A percentile compares a stretch with the other conserved stretches of the same genome.
Evolutionary conservation across 2,888 invertebrate genomes (phyloP).

Genomic region (Ctenicera cuprea): DNA sequence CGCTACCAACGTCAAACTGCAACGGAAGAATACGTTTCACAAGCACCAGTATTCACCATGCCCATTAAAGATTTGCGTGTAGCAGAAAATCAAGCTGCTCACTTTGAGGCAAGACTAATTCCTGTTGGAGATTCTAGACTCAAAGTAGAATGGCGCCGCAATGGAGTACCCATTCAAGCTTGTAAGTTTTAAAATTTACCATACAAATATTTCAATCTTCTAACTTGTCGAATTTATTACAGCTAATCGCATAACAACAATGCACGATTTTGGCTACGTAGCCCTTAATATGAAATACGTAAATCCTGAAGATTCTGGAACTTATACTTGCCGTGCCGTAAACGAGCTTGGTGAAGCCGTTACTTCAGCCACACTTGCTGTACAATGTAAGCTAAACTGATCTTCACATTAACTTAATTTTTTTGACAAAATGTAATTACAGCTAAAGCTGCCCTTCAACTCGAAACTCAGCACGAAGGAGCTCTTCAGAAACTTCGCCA

Average conservation of each 20-base stretch:
- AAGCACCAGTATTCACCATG: constrained; percentile 94
- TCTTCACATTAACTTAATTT: not conserved
- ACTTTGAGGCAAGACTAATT: constrained; percentile 94
- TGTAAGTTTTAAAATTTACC: constrained; percentile 75
- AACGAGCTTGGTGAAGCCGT: constrained; percentile 97
- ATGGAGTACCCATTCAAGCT: constrained; percentile 93
- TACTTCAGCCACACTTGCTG: constrained; percentile 93
- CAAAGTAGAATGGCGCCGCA: constrained; percentile 95
- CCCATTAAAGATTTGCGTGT: constrained; percentile 91
- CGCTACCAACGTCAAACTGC: constrained; percentile 83
- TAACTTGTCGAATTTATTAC: constrained; percentile 55
- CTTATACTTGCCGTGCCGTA: constrained; percentile 94
- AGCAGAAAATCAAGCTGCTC: constrained; percentile 93
- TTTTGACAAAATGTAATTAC: constrained; percentile 56
- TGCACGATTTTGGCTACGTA: constrained; percentile 99
- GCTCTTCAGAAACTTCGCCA: constrained; percentile 91
- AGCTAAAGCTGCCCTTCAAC: constrained; percentile 91
- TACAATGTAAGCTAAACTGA: constrained; percentile 81
- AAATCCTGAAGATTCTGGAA: constrained; percentile 96
- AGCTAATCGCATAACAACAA: constrained; percentile 94
- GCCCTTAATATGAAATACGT: constrained; percentile 96
- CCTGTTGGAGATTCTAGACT: constrained; percentile 95
- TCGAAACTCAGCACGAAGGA: constrained; percentile 92
- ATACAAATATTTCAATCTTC: constrained; percentile 2
- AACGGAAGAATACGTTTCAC: constrained; percentile 87